Evolutionary conservation across 2,797 vertebrate species (phyloP).

Genomic region (Phataginus tricuspis): DNA sequence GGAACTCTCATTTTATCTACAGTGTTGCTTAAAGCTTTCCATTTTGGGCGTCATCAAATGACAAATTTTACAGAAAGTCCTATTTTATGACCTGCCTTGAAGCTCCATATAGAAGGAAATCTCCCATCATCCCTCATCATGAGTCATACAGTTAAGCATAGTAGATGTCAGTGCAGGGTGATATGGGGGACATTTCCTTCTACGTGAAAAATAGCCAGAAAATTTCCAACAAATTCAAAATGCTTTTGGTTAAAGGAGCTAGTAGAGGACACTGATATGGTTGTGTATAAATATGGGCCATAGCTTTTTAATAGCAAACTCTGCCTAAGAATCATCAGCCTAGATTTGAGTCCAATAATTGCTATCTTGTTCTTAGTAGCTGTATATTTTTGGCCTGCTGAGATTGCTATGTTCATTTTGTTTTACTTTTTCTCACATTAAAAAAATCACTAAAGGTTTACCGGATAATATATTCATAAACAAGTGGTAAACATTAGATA

Average conservation of each 20-base stretch:
- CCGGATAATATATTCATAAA: constrained; percentile 72
- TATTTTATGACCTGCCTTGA: constrained; percentile 45
- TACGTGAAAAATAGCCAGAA: not conserved
- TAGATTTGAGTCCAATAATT: constrained; percentile 3
- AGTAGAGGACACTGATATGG: not conserved
- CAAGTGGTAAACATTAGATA: constrained; percentile 42
- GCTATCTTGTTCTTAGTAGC: constrained; percentile 9
- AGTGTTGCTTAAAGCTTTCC: constrained; percentile 41
- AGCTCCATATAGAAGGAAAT: not conserved
- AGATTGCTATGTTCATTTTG: not conserved
- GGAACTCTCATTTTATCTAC: too few relatives aligned
- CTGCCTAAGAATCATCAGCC: not conserved
- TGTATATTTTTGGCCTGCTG: not conserved
- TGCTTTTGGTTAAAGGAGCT: not conserved
- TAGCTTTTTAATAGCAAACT: not conserved
- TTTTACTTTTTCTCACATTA: constrained; percentile 48
- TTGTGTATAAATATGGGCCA: not conserved
- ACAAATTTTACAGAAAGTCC: constrained; percentile 23
- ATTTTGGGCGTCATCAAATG: constrained; percentile 26
- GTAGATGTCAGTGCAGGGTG: not conserved
- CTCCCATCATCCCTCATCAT: not conserved
- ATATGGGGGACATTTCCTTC: not conserved
- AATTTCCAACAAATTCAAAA: not conserved
- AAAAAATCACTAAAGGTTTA: constrained; percentile 58
- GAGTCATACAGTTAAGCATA: not conserved